Evolutionary conservation across 2,113 vertebrate species (phyloP), one percentile per base, ranked within the genome.

Genomic region (Oriolus oriolus): DNA sequence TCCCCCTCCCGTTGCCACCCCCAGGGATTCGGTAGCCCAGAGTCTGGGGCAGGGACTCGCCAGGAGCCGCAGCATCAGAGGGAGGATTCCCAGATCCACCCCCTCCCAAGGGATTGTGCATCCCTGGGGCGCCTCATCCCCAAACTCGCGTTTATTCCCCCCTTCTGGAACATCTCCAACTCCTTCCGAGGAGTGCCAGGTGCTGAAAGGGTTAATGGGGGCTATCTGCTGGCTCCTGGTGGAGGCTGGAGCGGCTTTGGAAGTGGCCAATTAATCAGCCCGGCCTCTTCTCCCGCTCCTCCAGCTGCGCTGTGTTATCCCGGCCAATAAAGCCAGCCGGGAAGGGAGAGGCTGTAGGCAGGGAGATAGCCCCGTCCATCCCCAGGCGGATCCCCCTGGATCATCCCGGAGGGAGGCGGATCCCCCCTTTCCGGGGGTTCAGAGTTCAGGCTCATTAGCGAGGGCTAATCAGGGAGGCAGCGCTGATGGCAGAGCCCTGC

Each of bases 381-480:
- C 88, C 83, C 90, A n/a, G 90, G 95, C 90, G 61, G 88, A 77
- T 87, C 80, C 71, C 30, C 75, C 75, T 8, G 90, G 89, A 96
- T 96, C 76, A 70, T 64, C 77, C 89, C 79, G 26, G 7, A 39
- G 88, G 54, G 93, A 95, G 71, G 33, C 83, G 64, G 86, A 90
- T 96, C 90, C 52, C 75, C 88, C 65, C 60, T 75, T 59, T 19
- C 42, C 26, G 11, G 14, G 49, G 94, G 97, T 65, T 97, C 97
- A 96, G 75, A 83, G 98, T 89, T 98, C 96, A 98, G 93, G 87
- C 98, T 98, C 96, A 98, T 98, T 98, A 98, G 97, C 56, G n/a
- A 59, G 66, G 73, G 57, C 76, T 98, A 96, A 97, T 96, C 95
- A 96, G 94, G 87, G 88, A 95, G 92, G 94, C 74, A 95, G 74